These are phyloP conservation scores for Drosophila takahashii DNA, from an alignment of 1,140 invertebrate species.

Conservation along the genomic window DNA sequence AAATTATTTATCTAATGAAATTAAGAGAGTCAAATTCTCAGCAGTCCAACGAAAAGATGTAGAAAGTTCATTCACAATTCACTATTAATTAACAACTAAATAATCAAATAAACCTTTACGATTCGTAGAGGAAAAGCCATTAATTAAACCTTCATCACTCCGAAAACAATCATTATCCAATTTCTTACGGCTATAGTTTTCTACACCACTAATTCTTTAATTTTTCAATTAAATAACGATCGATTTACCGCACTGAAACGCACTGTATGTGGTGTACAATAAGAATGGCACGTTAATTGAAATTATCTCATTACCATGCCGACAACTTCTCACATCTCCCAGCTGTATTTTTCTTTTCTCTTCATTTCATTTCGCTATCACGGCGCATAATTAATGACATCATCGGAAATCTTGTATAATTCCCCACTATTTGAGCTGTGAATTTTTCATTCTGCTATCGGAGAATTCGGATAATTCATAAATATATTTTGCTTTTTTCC, in stretches of 20 bases:
- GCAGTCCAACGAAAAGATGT: too few species aligned
- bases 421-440: neutral
- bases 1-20: neutral
- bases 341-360: neutral
- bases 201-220: neutral
- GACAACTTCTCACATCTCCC: constrained; percentile 3
- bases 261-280: neutral
- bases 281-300: constrained; percentile 29
- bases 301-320: constrained; percentile 37
- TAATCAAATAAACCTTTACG: neutral
- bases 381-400: constrained; percentile 38
- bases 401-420: constrained; percentile 22
- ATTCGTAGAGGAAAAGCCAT: too few species aligned
- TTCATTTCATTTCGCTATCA: constrained; percentile 19
- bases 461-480: neutral
- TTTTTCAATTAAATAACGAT: constrained; percentile 8
- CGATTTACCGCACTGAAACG: constrained; percentile 5
- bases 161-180: neutral
- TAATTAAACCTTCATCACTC: constrained; percentile 1
- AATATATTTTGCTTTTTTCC: neutral
- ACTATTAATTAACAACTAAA: neutral
- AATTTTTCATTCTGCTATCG: neutral
- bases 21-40: neutral
- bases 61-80: too few species aligned
- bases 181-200: neutral